A percentile compares a stretch with the other conserved stretches of the same genome.
phyloP scores from a whole-genome alignment of 1,140 invertebrate species.

The Cataglyphis hispanica region DNA sequence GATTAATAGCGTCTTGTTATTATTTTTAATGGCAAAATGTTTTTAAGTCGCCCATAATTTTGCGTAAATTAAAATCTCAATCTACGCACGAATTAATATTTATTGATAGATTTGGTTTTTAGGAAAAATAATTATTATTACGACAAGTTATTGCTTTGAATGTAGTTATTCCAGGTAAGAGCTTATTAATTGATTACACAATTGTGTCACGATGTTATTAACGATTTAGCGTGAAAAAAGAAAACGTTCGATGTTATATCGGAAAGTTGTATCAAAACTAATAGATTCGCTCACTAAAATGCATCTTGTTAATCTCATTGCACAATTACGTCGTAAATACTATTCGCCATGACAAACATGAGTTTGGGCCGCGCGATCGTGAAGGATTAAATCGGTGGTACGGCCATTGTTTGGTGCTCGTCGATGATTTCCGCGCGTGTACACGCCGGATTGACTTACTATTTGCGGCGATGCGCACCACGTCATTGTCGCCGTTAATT shows the following conservation, averaged over 20 bases:
- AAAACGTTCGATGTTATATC: neutral
- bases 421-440: conserved; percentile 56
- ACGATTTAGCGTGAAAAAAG: neutral
- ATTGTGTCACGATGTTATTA: neutral
- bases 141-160: neutral
- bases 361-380: conserved; percentile 29
- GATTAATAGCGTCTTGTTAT: neutral
- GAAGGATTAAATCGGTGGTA: conserved; percentile 37
- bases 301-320: conserved; percentile 52
- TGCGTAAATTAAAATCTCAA: neutral
- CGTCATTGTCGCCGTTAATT: conserved; percentile 69
- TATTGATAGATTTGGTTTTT: neutral
- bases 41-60: neutral
- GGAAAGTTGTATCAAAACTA: neutral
- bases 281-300: conserved; percentile 15
- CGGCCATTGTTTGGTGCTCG: conserved; percentile 37
- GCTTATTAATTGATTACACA: neutral
- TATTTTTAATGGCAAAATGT: neutral
- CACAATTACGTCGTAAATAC: conserved; percentile 54
- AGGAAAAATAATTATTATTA: neutral
- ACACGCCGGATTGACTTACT: conserved; percentile 30
- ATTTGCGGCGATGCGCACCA: conserved; percentile 11
- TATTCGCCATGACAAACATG: conserved; percentile 38
- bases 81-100: neutral
- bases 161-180: neutral